Base-by-base conservation (phyloP, 2,888 invertebrate genomes). In the Amorpha juglandis region DNA sequence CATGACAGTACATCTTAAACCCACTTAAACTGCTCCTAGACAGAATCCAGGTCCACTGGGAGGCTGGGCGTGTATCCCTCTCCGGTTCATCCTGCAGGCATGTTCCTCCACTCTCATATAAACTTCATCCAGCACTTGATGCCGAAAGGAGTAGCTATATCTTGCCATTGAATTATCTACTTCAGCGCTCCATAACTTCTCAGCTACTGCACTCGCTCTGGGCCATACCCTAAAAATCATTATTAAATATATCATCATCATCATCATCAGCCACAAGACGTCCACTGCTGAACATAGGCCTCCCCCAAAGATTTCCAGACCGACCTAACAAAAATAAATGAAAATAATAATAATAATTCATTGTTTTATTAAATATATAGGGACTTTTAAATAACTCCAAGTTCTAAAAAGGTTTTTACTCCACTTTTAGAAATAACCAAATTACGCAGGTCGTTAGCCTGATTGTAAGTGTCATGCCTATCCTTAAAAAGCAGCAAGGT, bases 181-280 rank as follows among this genome's bases (percentile, higher is more conserved):
- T 27, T 63, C 70, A 0, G 74, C 70, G 62, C 78, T 78, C 81
- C 81, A 81, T 2, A 81, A 69, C 16, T 96, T 94, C 88, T 99
- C 98, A 0, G 98, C 98, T 0, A 96, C 95, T 0, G 98, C 98
- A 67, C 96, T 95, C 0, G 97, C 97, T 72, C 98, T 94, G 0
- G 98, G 98, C 96, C 98, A 98, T 9, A 97, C 95, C 74, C 96
- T 93, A 73, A 0, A 80, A 70, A 66, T n/a, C 50, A n/a, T 62
- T 11, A 52, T 33, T 27, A 27, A 27, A 27, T 27, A 27, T 27
- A n/a, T n/a, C n/a, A n/a, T n/a, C n/a, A n/a, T n/a, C n/a, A n/a
- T n/a, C n/a, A n/a, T n/a, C n/a, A n/a, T n/a, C n/a, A n/a, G n/a
- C n/a, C n/a, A n/a, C n/a, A n/a, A n/a, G n/a, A n/a, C n/a, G n/a